phyloP scores from a whole-genome alignment of 2,888 invertebrate genomes.

The Sinotaia quadrata region DNA sequence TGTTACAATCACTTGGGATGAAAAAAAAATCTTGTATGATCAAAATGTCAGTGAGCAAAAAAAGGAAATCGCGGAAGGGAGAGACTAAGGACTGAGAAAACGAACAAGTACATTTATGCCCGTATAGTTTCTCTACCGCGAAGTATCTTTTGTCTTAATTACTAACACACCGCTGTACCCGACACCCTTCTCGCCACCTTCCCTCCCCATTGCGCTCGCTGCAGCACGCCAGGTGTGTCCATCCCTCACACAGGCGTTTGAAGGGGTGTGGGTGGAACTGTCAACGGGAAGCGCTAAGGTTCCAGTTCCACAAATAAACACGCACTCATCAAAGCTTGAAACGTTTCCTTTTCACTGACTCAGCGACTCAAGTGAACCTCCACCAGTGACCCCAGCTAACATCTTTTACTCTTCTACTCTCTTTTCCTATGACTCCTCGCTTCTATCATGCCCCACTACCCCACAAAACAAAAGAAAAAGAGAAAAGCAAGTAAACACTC shows the following conservation, averaged over 20 bases:
- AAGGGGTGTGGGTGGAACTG: background rate
- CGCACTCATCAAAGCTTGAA: conserved; percentile 13
- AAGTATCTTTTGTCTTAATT: too few species aligned
- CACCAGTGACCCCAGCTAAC: background rate
- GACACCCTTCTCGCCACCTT: background rate
- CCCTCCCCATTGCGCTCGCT: background rate
- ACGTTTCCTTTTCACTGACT: background rate
- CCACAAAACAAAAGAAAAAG: background rate
- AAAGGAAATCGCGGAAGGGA: too few species aligned
- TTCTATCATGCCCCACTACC: background rate
- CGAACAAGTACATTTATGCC: too few species aligned
- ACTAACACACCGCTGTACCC: too few species aligned
- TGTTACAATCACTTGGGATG: too few species aligned
- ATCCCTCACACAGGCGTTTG: background rate
- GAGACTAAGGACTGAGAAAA: too few species aligned
- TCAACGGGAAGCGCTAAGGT: conserved; percentile 13
- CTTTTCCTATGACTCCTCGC: background rate
- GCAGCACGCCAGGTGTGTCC: conserved; percentile 12
- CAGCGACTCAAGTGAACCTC: background rate
- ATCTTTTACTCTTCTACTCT: background rate
- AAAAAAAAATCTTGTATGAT: too few species aligned
- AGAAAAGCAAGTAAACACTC: background rate
- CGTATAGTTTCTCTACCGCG: too few species aligned
- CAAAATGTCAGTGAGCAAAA: too few species aligned
- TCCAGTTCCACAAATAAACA: conserved; percentile 20